Evolutionary conservation across 2,888 invertebrate species (phyloP).

Genomic region (Agrilus biguttatus): DNA sequence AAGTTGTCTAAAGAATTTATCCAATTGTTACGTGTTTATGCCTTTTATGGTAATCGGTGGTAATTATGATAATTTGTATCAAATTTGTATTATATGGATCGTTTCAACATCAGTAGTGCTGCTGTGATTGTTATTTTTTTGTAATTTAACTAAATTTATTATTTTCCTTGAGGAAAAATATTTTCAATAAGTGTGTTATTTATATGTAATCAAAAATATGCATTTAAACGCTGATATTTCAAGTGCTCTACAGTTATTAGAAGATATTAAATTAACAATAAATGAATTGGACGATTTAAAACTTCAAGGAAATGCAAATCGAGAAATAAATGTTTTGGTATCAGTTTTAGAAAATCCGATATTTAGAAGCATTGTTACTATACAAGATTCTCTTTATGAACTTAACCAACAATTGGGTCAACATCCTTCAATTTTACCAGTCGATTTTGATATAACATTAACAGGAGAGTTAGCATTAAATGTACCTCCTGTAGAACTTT

Average conservation of each 20-base stretch:
- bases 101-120: too few relatives aligned
- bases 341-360: constrained; percentile 81
- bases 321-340: constrained; percentile 70
- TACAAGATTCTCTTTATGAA: constrained; percentile 82
- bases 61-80: too few relatives aligned
- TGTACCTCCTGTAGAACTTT: constrained; percentile 43
- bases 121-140: too few relatives aligned
- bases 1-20: too few relatives aligned
- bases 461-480: constrained; percentile 53
- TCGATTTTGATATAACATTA: constrained; percentile 83
- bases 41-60: too few relatives aligned
- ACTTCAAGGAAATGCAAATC: constrained; percentile 55
- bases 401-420: constrained; percentile 74
- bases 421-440: constrained; percentile 84
- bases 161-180: too few relatives aligned
- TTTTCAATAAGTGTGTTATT: too few relatives aligned
- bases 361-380: constrained; percentile 75
- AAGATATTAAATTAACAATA: constrained; percentile 74
- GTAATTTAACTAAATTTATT: too few relatives aligned
- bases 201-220: constrained; percentile 26
- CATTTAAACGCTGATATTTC: constrained; percentile 62
- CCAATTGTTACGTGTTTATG: too few relatives aligned
- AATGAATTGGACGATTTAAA: constrained; percentile 75
- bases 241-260: constrained; percentile 75
- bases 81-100: too few relatives aligned